Evolutionary conservation across 1,140 invertebrate species (phyloP), one percentile per base, ranked within the genome.

Genomic region (Calliopsis andreniformis): DNA sequence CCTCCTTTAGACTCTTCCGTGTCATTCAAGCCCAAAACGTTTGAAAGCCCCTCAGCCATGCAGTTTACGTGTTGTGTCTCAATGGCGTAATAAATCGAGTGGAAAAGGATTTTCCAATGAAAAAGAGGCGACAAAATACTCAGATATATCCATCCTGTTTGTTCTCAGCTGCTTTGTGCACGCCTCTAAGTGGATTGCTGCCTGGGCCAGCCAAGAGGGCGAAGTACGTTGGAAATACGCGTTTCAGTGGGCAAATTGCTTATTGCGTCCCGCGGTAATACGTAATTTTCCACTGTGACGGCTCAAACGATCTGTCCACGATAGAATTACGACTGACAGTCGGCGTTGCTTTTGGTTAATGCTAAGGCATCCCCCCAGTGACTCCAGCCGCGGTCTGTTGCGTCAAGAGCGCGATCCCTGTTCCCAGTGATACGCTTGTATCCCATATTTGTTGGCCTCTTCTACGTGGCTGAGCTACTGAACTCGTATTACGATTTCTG

Each of bases 171-270:
- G 43, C 58, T 71, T 71, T 71, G 68, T 71, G 43, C 58, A 28
- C 14, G 23, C 47, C 58, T 7, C 58, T 71, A 71, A 71, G 43
- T 71, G 30, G 68, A 39, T 71, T 62, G 68, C 43, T 42, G 68
- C 28, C 16, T 6, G 35, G 68, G 30, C 12, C 12, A 1, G 32
- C 30, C 49, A 18, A 6, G 30, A 16, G 28, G 23, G 58, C 43
- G 62, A 71, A 71, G 58, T 71, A 71, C 68, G 68, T 28, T 71
- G 43, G 68, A 71, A 71, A 62, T 62, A 62, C 56, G 68, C 49
- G 56, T 71, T 49, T 23, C 43, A 28, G 3, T 5, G 30, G 18
- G 68, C 68, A 71, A 71, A 71, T 71, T 71, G 68, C 58, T 71
- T 71, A 71, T 71, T 71, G 68, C 68, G 68, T 39, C 23, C 30